A percentile compares a stretch with the other conserved stretches of the same genome.
phyloP scores from a whole-genome alignment of 2,797 vertebrate species.

The Oreortyx pictus region DNA sequence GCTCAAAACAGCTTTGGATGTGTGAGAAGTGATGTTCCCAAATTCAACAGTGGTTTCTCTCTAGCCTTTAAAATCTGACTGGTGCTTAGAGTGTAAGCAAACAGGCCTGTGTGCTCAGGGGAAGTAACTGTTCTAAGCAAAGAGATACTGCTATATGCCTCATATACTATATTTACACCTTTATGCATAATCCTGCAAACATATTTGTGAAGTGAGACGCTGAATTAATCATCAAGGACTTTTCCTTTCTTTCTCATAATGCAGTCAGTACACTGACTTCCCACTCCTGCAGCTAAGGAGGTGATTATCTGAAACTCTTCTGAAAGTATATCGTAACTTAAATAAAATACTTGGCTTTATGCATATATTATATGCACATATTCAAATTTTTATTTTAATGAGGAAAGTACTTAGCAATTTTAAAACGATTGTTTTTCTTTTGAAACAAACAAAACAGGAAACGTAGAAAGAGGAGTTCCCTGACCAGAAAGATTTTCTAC shows the following conservation, averaged over 20 bases:
- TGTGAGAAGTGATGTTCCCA: not conserved
- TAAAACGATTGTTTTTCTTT: not conserved
- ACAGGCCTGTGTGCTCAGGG: accelerated
- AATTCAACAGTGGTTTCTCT: not conserved
- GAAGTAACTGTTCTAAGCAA: not conserved
- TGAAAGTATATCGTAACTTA: not conserved
- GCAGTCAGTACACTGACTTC: not conserved
- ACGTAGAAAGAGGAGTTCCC: not conserved
- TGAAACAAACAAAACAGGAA: not conserved
- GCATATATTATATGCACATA: not conserved
- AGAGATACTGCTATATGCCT: not conserved
- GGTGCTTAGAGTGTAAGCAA: not conserved
- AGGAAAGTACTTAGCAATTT: not conserved
- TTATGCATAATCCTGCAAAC: not conserved
- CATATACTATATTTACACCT: not conserved
- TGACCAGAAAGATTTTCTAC: not conserved
- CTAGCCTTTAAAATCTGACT: not conserved
- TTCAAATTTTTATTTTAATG: not conserved
- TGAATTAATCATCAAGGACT: not conserved
- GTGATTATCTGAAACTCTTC: not conserved
- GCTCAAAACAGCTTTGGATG: not conserved
- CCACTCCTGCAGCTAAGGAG: not conserved
- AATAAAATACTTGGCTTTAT: not conserved
- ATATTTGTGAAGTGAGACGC: not conserved
- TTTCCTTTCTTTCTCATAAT: not conserved